Conservation (phyloP, 2,113 vertebrate genomes). For the Galemys pyrenaicus region DNA sequence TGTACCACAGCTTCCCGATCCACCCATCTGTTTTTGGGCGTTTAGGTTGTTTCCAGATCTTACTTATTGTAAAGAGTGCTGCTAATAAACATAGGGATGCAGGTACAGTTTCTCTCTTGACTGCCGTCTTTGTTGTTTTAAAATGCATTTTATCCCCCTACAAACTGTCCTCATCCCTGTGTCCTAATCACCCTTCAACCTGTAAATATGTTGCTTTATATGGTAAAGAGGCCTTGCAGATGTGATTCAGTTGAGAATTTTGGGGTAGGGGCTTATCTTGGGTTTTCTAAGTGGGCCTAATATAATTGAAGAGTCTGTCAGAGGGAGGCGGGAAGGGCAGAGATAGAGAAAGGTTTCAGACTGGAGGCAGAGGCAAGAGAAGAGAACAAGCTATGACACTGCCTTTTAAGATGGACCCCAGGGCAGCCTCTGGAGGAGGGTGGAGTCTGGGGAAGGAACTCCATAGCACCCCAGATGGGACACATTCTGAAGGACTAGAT, state of each 20-base stretch:
- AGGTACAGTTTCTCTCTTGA: no score
- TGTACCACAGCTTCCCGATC: no score
- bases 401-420: not conserved
- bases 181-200: not conserved
- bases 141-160: not conserved
- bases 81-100: no score
- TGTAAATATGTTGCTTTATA: not conserved
- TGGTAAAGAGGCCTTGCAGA: not conserved
- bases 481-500: no score
- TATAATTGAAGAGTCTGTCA: not conserved
- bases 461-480: not conserved
- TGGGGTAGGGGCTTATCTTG: not conserved
- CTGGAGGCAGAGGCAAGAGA: not conserved
- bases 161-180: not conserved
- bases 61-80: no score
- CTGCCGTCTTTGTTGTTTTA: not conserved
- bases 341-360: no score
- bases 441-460: not conserved
- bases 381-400: not conserved
- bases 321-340: not conserved
- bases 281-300: not conserved
- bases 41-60: no score
- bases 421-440: no score
- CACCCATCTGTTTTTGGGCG: no score
- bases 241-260: not conserved